Base-by-base conservation (phyloP, 2,888 invertebrate genomes). In the Zygogramma bicolorata region DNA sequence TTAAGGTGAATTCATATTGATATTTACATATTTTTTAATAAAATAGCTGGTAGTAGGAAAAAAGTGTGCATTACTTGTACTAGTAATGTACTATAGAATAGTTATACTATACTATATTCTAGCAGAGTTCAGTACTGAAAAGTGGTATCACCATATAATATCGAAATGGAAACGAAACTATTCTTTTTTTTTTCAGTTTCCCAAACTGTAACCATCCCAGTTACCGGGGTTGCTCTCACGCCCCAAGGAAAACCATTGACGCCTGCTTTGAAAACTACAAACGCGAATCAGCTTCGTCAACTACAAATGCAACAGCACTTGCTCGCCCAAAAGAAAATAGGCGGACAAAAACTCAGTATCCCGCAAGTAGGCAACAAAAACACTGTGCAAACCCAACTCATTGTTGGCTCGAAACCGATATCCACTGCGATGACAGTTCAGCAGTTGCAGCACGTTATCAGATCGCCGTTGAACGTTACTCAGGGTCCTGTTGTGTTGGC, bases 371-470 rank as follows among this genome's bases (percentile, higher is more conserved):
- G 85, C 4, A 85, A 85, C 53, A 88, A 87, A 78, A 85, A 86
- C 66, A 90, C 90, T 4, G 88, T 90, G 3, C 91, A 91, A 25
- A 90, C 93, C 0, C 93, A 93, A 79, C 87, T 95, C 71, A 92
- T 95, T 63, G 93, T 95, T 3, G 90, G 91, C 61, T 73, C 79
- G 5, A 91, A 92, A 79, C 88, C 90, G 2, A 77, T 91, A 38
- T 89, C 91, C 0, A 89, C 91, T 0, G 90, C 92, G 0, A 91
- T 93, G 85, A 93, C 93, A 0, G 91, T 94, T 71, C 93, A 94
- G 79, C 94, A 94, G 82, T 90, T 94, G 53, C 93, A 93, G 75
- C 93, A 94, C 83, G 92, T 93, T 10, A 86, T 87, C 62, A 79
- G 86, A 66, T 80, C 86, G 22, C 89, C 89, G 2, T 86, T 90